A percentile compares a stretch with the other conserved stretches of the same genome.
Conservation (phyloP, 2,888 invertebrate genomes). For the Allophyes oxyacanthae region DNA sequence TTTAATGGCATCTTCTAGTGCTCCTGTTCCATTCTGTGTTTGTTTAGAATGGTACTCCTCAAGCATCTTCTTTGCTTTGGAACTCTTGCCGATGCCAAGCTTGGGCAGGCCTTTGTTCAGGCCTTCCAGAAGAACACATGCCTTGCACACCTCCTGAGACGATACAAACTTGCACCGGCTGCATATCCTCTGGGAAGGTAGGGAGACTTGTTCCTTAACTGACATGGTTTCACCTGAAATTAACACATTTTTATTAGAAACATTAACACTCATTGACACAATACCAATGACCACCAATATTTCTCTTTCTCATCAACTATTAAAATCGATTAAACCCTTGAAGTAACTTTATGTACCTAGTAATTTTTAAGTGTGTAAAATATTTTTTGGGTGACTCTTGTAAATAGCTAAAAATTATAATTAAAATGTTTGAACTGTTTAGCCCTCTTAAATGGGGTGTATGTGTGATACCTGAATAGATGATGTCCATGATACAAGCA, state of each 20-base stretch:
- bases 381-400: no score
- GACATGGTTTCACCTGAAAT: conserved; percentile 94
- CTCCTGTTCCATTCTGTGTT: conserved; percentile 42
- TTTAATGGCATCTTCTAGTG: conserved; percentile 60
- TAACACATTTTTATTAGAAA: not conserved
- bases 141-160: conserved; percentile 98
- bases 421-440: no score
- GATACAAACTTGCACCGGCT: conserved; percentile 96
- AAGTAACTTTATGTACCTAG: no score
- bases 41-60: conserved; percentile 85
- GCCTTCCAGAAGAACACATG: conserved; percentile 98
- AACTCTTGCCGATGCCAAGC: conserved; percentile 96
- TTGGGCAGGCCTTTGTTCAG: conserved; percentile 97
- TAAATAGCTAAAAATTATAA: no score
- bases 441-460: no score
- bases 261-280: no score
- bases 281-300: no score
- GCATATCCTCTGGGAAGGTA: conserved; percentile 95
- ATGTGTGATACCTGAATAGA: conserved; percentile 92
- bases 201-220: conserved; percentile 94
- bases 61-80: conserved; percentile 92
- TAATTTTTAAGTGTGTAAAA: no score
- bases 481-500: conserved; percentile 97
- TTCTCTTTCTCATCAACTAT: no score
- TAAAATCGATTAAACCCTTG: no score